Evolutionary conservation across 2,888 invertebrate genomes (phyloP).

Genomic region (Diachrysia chrysitis): DNA sequence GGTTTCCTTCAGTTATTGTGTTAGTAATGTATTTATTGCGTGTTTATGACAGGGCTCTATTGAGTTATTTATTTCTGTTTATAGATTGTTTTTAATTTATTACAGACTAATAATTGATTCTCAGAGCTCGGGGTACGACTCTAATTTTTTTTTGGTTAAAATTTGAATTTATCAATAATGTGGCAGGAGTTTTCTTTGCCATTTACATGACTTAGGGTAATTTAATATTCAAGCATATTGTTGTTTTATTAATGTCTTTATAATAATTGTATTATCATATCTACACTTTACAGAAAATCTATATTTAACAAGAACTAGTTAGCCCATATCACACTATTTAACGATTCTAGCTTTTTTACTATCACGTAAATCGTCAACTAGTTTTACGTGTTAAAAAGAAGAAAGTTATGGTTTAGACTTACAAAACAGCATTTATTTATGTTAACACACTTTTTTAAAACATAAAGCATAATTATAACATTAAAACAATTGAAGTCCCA

Average conservation of each 20-base stretch:
- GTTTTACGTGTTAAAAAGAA: neutral
- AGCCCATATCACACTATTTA: too few species aligned
- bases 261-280: too few species aligned
- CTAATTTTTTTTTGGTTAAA: neutral
- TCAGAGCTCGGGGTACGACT: neutral
- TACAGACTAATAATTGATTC: neutral
- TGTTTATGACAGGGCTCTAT: neutral
- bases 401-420: neutral
- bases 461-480: neutral
- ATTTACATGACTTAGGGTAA: too few species aligned
- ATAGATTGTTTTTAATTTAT: neutral
- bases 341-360: too few species aligned
- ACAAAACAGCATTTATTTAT: neutral
- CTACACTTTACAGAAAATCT: too few species aligned
- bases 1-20: conserved; percentile 40
- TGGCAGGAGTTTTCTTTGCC: too few species aligned
- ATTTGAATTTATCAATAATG: too few species aligned
- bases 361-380: too few species aligned
- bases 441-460: neutral
- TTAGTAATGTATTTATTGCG: conserved; percentile 18
- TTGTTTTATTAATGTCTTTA: too few species aligned
- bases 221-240: too few species aligned
- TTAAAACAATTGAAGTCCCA: conserved; percentile 4
- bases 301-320: too few species aligned
- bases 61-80: neutral